phyloP scores from a whole-genome alignment of 2,888 invertebrate species.

The Oscheius sp. region DNA sequence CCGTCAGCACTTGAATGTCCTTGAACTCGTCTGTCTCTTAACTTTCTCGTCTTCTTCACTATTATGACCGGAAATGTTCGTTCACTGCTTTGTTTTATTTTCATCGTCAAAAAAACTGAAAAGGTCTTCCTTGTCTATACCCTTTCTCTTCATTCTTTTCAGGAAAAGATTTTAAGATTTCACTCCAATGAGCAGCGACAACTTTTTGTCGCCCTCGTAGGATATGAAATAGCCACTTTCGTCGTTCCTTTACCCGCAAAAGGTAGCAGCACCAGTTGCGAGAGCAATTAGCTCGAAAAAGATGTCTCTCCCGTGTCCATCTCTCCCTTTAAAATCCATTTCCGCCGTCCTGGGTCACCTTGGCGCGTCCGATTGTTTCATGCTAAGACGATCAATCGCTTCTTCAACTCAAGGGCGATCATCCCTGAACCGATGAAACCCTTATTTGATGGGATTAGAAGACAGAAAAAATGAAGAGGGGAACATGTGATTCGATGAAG shows the following conservation, averaged over 20 bases:
- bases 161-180: slow-evolving; percentile 3
- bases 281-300: slow-evolving; percentile 15
- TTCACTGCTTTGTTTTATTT: background rate
- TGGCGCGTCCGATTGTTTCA: slow-evolving; percentile 26
- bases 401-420: slow-evolving; percentile 20
- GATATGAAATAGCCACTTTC: too few relatives aligned
- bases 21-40: slow-evolving; percentile 17
- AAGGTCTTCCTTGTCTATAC: background rate
- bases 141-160: background rate
- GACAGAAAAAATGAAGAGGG: background rate
- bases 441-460: background rate
- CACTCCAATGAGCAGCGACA: slow-evolving; percentile 10
- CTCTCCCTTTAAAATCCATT: too few relatives aligned
- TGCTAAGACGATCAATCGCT: slow-evolving; percentile 8
- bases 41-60: slow-evolving; percentile 11
- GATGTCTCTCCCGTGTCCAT: too few relatives aligned
- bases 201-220: too few relatives aligned
- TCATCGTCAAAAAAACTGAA: background rate
- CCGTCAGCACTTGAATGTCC: background rate
- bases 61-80: slow-evolving; percentile 13
- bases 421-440: background rate
- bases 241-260: background rate
- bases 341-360: slow-evolving; percentile 23
- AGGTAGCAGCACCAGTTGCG: too few relatives aligned
- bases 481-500: slow-evolving; percentile 11